A percentile compares a stretch with the other conserved stretches of the same genome.
phyloP scores from a whole-genome alignment of 2,797 vertebrate species.

The Protosalanx chinensis region DNA sequence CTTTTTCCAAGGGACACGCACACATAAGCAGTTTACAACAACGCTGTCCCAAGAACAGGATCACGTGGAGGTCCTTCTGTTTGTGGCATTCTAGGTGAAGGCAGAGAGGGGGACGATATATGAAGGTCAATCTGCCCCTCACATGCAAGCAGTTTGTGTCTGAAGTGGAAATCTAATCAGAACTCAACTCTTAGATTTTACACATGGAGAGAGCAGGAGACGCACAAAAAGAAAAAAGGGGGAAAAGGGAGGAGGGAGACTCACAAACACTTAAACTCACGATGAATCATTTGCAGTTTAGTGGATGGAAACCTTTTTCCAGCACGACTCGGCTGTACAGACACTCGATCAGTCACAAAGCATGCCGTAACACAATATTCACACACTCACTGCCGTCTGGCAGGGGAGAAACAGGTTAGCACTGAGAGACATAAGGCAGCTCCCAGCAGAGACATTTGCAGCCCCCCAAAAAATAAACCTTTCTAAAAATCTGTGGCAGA shows the following conservation, averaged over 20 bases:
- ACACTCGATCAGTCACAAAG: slow-evolving; percentile 37
- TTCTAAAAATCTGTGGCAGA: neutral
- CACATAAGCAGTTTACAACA: slow-evolving; percentile 7
- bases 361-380: slow-evolving; percentile 40
- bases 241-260: slow-evolving; percentile 1
- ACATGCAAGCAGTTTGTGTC: slow-evolving; percentile 45
- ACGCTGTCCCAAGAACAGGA: slow-evolving; percentile 14
- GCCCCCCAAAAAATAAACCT: neutral
- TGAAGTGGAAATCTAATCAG: slow-evolving; percentile 47
- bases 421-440: slow-evolving; percentile 29
- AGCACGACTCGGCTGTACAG: slow-evolving; percentile 35
- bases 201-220: slow-evolving; percentile 26
- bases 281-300: slow-evolving; percentile 10
- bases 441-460: slow-evolving; percentile 6
- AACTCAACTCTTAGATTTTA: slow-evolving; percentile 39
- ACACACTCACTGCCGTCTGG: slow-evolving; percentile 39
- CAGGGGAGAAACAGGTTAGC: neutral
- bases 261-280: slow-evolving; percentile 1
- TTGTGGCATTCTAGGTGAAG: neutral
- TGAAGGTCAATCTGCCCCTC: slow-evolving; percentile 38
- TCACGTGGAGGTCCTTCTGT: slow-evolving; percentile 20
- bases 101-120: slow-evolving; percentile 25
- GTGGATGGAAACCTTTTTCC: slow-evolving; percentile 54
- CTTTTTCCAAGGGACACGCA: too few relatives aligned
- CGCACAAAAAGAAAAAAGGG: slow-evolving; percentile 29